Evolutionary conservation across 2,113 vertebrate genomes (phyloP).

Genomic region (Ceuthmochares aereus): DNA sequence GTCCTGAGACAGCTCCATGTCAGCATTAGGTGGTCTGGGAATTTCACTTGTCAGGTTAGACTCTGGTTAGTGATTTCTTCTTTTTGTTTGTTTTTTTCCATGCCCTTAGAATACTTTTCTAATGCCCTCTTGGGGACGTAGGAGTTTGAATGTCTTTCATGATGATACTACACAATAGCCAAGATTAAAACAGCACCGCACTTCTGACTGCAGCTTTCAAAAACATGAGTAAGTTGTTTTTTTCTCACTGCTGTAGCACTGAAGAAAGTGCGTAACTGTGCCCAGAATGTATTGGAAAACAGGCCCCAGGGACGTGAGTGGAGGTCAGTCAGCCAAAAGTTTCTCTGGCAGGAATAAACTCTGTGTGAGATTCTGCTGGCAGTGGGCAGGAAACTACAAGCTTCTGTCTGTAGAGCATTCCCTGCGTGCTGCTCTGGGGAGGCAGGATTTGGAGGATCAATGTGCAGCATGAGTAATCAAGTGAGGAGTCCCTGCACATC

Average conservation of each 20-base stretch:
- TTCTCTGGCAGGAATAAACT: conserved; percentile 54
- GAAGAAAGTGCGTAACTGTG: not conserved
- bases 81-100: not conserved
- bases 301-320: not conserved
- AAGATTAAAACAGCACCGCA: not conserved
- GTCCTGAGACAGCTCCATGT: not conserved
- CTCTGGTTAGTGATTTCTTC: not conserved
- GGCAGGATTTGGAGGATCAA: conserved; percentile 38
- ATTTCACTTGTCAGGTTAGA: not conserved
- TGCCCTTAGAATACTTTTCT: not conserved
- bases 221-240: not conserved
- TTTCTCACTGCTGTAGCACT: not conserved
- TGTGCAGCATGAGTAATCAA: not conserved
- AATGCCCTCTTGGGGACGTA: not conserved
- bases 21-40: not conserved
- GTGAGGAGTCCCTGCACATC: not conserved
- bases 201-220: not conserved
- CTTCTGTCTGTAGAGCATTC: conserved; percentile 31
- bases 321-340: conserved; percentile 37
- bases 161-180: not conserved
- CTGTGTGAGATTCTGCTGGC: not conserved
- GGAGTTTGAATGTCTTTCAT: not conserved
- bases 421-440: not conserved
- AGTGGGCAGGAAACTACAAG: not conserved
- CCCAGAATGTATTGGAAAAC: conserved; percentile 33